Evolutionary conservation across 1,140 invertebrate genomes (phyloP).

Genomic region (Diabrotica virgifera): DNA sequence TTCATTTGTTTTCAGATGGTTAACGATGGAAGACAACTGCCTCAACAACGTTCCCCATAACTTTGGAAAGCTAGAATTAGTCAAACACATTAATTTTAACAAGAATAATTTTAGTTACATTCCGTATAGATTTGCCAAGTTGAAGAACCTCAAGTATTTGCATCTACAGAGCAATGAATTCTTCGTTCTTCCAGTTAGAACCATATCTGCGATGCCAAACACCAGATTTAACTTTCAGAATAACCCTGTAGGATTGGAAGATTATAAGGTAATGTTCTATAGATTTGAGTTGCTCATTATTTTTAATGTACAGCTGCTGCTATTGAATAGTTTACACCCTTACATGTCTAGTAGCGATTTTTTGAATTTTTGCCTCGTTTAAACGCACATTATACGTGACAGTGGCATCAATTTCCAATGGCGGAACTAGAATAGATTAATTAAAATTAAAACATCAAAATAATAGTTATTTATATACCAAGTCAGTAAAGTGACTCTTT

Average conservation of each 20-base stretch:
- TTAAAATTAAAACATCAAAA: no score
- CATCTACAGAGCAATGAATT: slow-evolving; percentile 56
- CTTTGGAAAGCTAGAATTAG: slow-evolving; percentile 50
- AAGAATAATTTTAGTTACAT: slow-evolving; percentile 54
- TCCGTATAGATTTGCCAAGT: slow-evolving; percentile 50
- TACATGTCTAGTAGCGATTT: no score
- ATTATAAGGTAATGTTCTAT: slow-evolving; percentile 17
- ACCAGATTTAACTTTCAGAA: slow-evolving; percentile 31
- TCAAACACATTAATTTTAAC: slow-evolving; percentile 58
- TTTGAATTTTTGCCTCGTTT: no score
- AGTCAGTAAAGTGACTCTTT: no score
- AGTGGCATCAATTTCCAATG: no score
- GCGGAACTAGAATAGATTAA: no score
- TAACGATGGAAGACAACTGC: slow-evolving; percentile 58
- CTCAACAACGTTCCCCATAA: slow-evolving; percentile 52
- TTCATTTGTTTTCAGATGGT: slow-evolving; percentile 51
- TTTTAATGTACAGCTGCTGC: no score
- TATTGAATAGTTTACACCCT: no score
- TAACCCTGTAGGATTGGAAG: slow-evolving; percentile 22
- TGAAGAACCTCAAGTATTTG: slow-evolving; percentile 53
- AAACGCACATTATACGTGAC: no score
- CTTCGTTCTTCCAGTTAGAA: slow-evolving; percentile 35
- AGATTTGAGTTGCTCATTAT: background rate
- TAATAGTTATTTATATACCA: no score
- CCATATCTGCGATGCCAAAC: slow-evolving; percentile 45